A percentile compares a stretch with the other conserved stretches of the same genome.
These are phyloP conservation scores for Valencia hispanica DNA, from an alignment of 2,797 vertebrate species.

Conservation along the genomic window DNA sequence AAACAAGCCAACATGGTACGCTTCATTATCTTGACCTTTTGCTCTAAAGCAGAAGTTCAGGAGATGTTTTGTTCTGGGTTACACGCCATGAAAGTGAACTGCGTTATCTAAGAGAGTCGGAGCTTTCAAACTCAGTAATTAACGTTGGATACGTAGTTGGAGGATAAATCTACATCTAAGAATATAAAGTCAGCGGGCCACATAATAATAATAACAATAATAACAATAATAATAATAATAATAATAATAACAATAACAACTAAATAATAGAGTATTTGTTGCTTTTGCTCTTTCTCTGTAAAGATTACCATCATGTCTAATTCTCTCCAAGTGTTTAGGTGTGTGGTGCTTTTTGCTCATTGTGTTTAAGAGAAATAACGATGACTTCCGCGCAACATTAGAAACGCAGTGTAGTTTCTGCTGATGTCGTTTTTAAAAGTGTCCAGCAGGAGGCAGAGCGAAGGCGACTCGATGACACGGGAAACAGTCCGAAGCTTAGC, in stretches of 20 bases:
- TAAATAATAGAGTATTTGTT: background rate
- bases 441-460: conserved; percentile 38
- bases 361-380: background rate
- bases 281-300: too few species aligned
- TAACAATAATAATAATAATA: background rate
- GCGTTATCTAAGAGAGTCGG: background rate
- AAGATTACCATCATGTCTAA: background rate
- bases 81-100: background rate
- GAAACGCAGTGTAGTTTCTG: background rate
- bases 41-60: conserved; percentile 38
- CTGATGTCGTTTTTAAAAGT: background rate
- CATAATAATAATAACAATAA: background rate
- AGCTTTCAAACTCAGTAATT: background rate
- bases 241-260: background rate
- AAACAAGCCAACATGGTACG: conserved; percentile 34
- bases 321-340: background rate
- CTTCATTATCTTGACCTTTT: conserved; percentile 34
- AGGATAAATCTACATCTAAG: background rate
- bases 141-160: background rate
- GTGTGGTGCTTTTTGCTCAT: background rate
- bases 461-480: conserved; percentile 13
- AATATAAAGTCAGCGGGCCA: background rate
- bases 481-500: conserved; percentile 46
- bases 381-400: background rate
- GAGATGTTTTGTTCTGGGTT: background rate